Evolutionary conservation across 1,140 invertebrate genomes (phyloP), one percentile per base, ranked within the genome.

Genomic region (Dreissena rostriformis): DNA sequence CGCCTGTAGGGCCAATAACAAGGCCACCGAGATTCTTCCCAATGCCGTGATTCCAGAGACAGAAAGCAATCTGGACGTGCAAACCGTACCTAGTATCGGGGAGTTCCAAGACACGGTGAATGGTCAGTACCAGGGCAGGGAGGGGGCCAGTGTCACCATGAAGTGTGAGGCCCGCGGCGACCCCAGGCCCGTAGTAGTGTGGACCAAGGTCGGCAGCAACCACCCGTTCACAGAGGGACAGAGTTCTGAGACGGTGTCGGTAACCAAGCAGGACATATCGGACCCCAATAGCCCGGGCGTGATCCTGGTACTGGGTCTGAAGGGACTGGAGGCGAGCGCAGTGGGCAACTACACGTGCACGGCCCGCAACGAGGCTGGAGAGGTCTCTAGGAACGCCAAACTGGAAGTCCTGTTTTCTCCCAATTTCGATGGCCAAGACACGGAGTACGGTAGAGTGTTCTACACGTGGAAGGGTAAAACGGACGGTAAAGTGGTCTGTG

Each of bases 401-500:
- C 57, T 61, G 57, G 57, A 61, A 24, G 57, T 61, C 22, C 57
- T 61, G 22, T 61, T 68, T 61, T 22, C 28, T 24, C 79, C 79
- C 6, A 81, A 81, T 26, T 81, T 81, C 65, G 55, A 73, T 22
- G 39, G 29, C 22, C 79, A 81, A 53, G 68, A 53, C 14, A 61
- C 57, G 2, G 57, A 61, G 2, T 61, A 61, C 12, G 51, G 17
- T 55, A 63, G 63, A 72, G 51, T 15, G 4, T 81, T 81, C 57
- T 81, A 81, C 79, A 81, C 49, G 5, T 81, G 79, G 79, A 15
- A 17, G 17, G 68, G 53, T 4, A 22, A 68, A 1, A n/a, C n/a
- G 22, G 55, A 81, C 8, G 29, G 52, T 15, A 65, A 73, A 49
- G 61, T 81, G 11, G 22, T 22, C 2, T 81, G 79, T 66, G 51